A percentile compares a stretch with the other conserved stretches of the same genome.
phyloP scores from a whole-genome alignment of 2,888 invertebrate species.

The Dynastes hyllus region DNA sequence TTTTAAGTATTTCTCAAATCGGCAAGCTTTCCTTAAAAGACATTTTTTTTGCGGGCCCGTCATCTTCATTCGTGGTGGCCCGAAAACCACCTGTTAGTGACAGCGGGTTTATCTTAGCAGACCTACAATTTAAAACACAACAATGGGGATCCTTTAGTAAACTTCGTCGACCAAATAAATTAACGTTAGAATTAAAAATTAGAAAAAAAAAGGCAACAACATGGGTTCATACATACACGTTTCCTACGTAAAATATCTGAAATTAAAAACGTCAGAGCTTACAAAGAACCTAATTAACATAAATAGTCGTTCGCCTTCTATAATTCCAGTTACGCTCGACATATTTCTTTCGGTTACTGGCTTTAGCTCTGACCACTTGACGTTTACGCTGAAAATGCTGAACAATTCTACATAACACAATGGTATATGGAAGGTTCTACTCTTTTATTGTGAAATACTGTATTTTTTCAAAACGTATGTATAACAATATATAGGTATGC shows the following conservation, averaged over 20 bases:
- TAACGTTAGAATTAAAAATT: slow-evolving; percentile 15
- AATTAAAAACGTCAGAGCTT: slow-evolving; percentile 43
- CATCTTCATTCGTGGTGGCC: neutral
- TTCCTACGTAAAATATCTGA: slow-evolving; percentile 22
- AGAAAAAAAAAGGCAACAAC: slow-evolving; percentile 1
- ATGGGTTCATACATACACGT: slow-evolving; percentile 1
- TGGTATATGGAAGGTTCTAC: too few species aligned
- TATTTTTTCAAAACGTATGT: too few species aligned
- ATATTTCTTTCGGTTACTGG: slow-evolving; percentile 10
- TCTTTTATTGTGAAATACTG: too few species aligned
- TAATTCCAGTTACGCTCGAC: slow-evolving; percentile 29
- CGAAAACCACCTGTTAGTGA: neutral
- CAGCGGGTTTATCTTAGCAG: neutral
- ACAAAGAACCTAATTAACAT: slow-evolving; percentile 30
- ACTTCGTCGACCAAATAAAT: slow-evolving; percentile 4
- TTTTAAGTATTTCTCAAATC: too few species aligned
- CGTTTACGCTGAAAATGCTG: neutral
- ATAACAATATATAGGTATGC: too few species aligned
- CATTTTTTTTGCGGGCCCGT: neutral
- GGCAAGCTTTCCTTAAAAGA: neutral
- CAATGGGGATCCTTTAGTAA: neutral
- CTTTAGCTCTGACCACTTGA: neutral
- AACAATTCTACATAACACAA: neutral
- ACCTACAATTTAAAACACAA: slow-evolving; percentile 6
- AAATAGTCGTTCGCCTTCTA: slow-evolving; percentile 19